A percentile compares a stretch with the other conserved stretches of the same genome.
Conservation (phyloP, 2,113 vertebrate species). For the Lasiurus cinereus region DNA sequence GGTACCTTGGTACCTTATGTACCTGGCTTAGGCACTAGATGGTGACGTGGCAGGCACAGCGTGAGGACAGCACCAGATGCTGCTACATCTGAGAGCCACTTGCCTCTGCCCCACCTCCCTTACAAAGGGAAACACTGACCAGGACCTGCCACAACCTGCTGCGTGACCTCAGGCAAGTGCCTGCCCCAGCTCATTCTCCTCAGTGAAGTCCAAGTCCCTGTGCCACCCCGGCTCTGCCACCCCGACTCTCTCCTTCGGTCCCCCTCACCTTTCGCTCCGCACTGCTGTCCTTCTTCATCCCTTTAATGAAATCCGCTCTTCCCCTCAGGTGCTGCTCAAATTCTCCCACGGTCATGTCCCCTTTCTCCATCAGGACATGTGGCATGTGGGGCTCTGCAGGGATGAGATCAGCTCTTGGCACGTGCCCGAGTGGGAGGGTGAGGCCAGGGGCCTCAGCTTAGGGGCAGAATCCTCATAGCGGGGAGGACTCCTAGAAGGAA, state of each 20-base stretch:
- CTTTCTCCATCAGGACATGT: slow-evolving; percentile 93
- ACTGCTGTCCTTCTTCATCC: slow-evolving; percentile 93
- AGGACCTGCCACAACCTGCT: neutral
- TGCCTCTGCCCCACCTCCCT: neutral
- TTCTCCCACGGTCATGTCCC: slow-evolving; percentile 94
- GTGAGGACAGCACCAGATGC: neutral
- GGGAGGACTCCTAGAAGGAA: neutral
- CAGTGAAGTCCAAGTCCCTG: neutral
- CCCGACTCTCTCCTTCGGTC: fast-evolving
- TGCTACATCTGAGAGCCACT: neutral
- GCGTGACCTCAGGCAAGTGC: neutral
- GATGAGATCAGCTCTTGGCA: neutral
- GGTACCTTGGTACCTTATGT: neutral
- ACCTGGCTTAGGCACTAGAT: neutral
- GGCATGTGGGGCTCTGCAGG: slow-evolving; percentile 94
- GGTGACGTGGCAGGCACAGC: neutral
- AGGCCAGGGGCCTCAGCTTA: fast-evolving
- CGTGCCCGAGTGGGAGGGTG: fast-evolving
- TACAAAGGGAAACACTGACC: fast-evolving
- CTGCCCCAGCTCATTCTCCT: neutral
- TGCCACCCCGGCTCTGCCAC: neutral
- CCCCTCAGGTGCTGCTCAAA: slow-evolving; percentile 94
- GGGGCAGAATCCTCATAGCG: neutral
- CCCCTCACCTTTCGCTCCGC: slow-evolving; percentile 92
- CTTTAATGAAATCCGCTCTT: slow-evolving; percentile 94